Percentiles rank a stretch among this genome's conserved stretches.
phyloP scores from a whole-genome alignment of 2,888 invertebrate species.

The Anticlea derivata region DNA sequence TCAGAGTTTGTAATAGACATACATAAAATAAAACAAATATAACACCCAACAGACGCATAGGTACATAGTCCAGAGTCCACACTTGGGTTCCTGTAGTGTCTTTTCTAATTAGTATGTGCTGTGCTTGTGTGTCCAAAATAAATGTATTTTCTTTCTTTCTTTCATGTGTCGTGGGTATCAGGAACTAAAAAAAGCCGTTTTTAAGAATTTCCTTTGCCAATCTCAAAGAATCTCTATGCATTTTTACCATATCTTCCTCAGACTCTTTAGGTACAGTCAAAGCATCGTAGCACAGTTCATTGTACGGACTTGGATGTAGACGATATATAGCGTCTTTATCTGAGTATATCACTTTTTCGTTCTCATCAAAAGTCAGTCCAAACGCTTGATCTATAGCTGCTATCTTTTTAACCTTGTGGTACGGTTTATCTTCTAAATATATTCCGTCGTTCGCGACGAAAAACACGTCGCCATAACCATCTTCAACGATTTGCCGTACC shows the following conservation, averaged over 20 bases:
- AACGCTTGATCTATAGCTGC: conserved; percentile 57
- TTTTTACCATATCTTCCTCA: not conserved
- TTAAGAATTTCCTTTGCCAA: conserved; percentile 3
- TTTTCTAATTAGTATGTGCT: too few species aligned
- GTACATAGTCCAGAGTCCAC: too few species aligned
- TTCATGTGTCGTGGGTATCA: too few species aligned
- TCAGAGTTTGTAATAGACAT: too few species aligned
- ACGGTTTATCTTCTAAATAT: conserved; percentile 66
- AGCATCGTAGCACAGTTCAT: conserved; percentile 44
- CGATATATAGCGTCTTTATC: conserved; percentile 58
- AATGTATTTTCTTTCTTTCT: too few species aligned
- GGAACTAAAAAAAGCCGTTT: not conserved
- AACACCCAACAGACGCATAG: too few species aligned
- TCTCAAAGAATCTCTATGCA: not conserved
- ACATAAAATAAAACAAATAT: too few species aligned
- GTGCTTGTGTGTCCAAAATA: too few species aligned
- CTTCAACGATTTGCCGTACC: conserved; percentile 64
- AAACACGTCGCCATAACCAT: conserved; percentile 64
- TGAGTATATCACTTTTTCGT: conserved; percentile 62
- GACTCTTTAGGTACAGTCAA: conserved; percentile 24
- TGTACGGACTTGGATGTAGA: conserved; percentile 52
- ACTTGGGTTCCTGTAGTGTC: too few species aligned
- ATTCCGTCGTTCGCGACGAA: conserved; percentile 62
- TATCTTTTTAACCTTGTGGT: conserved; percentile 52
- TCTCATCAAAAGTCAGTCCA: conserved; percentile 67